phyloP scores from a whole-genome alignment of 1,140 invertebrate genomes.

The Cecropterus lyciades region DNA sequence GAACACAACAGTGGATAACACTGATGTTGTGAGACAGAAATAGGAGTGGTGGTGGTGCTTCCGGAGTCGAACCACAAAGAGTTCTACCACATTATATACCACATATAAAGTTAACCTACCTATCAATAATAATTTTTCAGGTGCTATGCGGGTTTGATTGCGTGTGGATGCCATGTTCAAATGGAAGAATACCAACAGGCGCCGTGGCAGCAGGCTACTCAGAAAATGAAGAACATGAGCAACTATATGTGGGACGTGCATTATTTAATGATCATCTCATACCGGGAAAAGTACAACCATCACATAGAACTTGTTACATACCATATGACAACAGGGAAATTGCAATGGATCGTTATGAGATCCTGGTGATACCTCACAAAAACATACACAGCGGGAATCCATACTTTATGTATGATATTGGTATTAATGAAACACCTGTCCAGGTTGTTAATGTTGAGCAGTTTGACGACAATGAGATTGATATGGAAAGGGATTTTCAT shows the following conservation, averaged over 20 bases:
- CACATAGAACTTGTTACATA: constrained; percentile 86
- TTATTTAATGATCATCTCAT: constrained; percentile 88
- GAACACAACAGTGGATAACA: too few relatives aligned
- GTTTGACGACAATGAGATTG: not conserved
- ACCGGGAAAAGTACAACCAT: constrained; percentile 89
- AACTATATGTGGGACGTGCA: constrained; percentile 89
- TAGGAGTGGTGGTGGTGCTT: too few relatives aligned
- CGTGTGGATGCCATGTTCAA: constrained; percentile 50
- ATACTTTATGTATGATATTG: constrained; percentile 9
- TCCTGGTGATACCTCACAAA: constrained; percentile 83
- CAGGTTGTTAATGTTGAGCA: not conserved
- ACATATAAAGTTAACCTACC: too few relatives aligned
- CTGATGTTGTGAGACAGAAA: too few relatives aligned
- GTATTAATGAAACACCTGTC: not conserved
- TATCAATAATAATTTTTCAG: constrained; percentile 44
- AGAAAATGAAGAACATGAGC: constrained; percentile 73
- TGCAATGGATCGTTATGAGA: constrained; percentile 47
- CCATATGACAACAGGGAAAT: constrained; percentile 89
- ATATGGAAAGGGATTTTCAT: not conserved
- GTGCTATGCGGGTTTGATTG: constrained; percentile 65
- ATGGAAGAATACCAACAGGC: constrained; percentile 53
- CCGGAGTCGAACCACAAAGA: too few relatives aligned
- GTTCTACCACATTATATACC: too few relatives aligned
- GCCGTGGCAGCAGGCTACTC: constrained; percentile 54
- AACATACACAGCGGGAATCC: constrained; percentile 79